A percentile compares a stretch with the other conserved stretches of the same genome.
Conservation (phyloP, 2,888 invertebrate genomes). For the Hermaeophaga mercurialis region DNA sequence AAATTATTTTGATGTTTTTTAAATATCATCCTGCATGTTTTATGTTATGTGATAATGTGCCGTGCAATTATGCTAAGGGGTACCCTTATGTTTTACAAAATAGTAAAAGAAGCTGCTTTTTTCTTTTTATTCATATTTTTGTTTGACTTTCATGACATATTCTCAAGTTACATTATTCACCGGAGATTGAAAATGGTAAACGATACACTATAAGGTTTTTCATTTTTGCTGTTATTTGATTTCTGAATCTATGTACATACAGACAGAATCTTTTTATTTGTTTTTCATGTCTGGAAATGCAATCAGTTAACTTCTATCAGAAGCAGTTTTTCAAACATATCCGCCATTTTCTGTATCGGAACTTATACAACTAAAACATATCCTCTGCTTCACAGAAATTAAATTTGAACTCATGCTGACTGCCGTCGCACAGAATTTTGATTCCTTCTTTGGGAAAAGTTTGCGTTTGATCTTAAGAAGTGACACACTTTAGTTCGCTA, state of each 20-base stretch:
- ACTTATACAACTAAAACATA: constrained; percentile 22
- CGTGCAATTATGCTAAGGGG: no score
- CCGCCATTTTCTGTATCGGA: constrained; percentile 21
- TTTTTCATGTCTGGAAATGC: constrained; percentile 6
- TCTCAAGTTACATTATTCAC: no score
- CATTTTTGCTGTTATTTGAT: not conserved
- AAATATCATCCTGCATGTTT: no score
- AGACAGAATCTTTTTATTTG: not conserved
- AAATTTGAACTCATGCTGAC: constrained; percentile 30
- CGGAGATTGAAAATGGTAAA: not conserved
- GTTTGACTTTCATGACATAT: no score
- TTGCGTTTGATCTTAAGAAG: constrained; percentile 39
- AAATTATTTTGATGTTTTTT: no score
- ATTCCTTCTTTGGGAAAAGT: constrained; percentile 23
- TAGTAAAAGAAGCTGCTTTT: no score
- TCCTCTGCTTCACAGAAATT: constrained; percentile 19
- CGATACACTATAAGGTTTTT: not conserved
- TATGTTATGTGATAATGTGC: no score
- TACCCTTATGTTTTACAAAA: no score
- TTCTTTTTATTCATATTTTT: no score
- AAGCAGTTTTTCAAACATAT: constrained; percentile 20
- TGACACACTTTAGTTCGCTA: constrained; percentile 33
- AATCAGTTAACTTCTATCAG: constrained; percentile 21
- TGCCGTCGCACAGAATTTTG: constrained; percentile 34
- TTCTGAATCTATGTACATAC: not conserved